Evolutionary conservation across 2,113 vertebrate species (phyloP).

Genomic region (Pygathrix nemaeus): DNA sequence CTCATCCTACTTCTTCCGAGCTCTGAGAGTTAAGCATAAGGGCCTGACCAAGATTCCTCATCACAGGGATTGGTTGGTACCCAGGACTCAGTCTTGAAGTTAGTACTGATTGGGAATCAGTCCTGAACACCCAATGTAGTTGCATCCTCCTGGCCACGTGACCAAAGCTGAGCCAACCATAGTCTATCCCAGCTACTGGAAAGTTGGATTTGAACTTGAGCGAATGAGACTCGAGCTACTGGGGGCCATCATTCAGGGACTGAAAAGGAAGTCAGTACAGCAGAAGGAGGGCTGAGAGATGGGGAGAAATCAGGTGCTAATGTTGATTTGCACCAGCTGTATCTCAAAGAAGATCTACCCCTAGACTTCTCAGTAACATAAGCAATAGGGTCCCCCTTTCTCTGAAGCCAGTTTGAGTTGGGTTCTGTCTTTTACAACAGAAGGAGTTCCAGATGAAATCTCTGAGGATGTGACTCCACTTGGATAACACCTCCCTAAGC

Average conservation of each 20-base stretch:
- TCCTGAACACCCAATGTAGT: not conserved
- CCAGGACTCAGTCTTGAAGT: no score
- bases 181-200: not conserved
- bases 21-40: not conserved
- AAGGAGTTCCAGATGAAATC: not conserved
- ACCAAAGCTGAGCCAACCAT: not conserved
- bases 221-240: not conserved
- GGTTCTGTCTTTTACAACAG: not conserved
- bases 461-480: not conserved
- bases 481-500: not conserved
- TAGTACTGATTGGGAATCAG: not conserved
- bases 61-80: not conserved
- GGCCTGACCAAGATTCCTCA: not conserved
- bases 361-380: not conserved
- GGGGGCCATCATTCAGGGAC: not conserved
- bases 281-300: not conserved
- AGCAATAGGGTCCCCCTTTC: not conserved
- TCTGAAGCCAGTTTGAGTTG: not conserved
- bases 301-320: not conserved
- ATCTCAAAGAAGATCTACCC: not conserved
- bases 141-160: not conserved
- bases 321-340: not conserved
- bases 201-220: slow-evolving; percentile 14
- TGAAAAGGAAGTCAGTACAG: not conserved
- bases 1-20: not conserved